Evolutionary conservation across 2,113 vertebrate species (phyloP), one percentile per base, ranked within the genome.

Genomic region (Grammomys surdaster): DNA sequence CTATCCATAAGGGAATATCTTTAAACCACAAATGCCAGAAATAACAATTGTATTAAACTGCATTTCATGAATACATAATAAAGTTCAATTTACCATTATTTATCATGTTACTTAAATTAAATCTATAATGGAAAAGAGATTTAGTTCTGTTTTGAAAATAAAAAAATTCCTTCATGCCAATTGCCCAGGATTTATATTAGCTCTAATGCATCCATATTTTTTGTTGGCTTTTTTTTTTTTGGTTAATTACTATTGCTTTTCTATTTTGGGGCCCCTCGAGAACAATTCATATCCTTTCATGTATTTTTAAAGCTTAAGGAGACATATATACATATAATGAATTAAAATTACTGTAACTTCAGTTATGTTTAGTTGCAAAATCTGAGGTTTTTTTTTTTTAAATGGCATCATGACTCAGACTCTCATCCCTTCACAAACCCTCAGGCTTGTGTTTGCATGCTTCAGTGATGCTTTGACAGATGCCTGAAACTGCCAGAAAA

Each of bases 1-100:
- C 0, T 69, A 93, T 82, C 91, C 97, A 97, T 95, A 96, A 97
- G 95, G 96, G 97, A 96, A 96, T 98, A 93, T 96, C 97, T 97
- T 97, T 96, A 97, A 98, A 97, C 97, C 98, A 98, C 97, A 97
- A 98, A 98, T 65, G n/a, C 87, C 98, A 98, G 98, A 95, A 98
- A 98, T 97, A 98, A 97, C 98, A 98, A 98, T 97, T 97, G 97
- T 97, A 95, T 97, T 97, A 98, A 97, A 94, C 86, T 94, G 97
- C 95, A 96, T 97, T 97, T 98, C 97, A 97, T 98, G 97, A 98
- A 98, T 98, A 96, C 94, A 94, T 98, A 98, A 98, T 98, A 97
- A 98, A 98, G 97, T 98, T 98, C 98, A 98, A 96, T 98, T 98
- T 98, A 97, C 98, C 90, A 88, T 97, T 98, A 98, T 98, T 98